Conservation (phyloP, 2,113 vertebrate genomes). For the Oryzias celebensis region DNA sequence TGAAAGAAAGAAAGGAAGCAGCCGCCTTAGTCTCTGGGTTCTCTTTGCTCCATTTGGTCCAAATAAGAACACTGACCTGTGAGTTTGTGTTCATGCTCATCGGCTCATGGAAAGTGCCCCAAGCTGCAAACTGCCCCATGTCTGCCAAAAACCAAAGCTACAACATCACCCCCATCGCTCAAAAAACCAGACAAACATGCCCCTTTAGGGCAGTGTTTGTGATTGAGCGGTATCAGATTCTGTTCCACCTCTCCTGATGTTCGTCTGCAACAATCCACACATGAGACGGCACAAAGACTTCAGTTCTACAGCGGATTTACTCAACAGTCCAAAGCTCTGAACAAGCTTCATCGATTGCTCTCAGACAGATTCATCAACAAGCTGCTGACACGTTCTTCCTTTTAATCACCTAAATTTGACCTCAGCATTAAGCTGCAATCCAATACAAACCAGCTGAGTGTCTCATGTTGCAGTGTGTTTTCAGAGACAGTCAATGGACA, state of each 20-base stretch:
- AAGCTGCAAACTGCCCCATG: slow-evolving; percentile 5
- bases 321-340: neutral
- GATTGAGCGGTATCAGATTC: slow-evolving; percentile 11
- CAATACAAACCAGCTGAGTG: neutral
- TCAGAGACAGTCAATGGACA: no score
- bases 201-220: slow-evolving; percentile 30
- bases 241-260: no score
- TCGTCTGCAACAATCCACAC: no score
- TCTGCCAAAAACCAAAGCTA: slow-evolving; percentile 18
- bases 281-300: neutral
- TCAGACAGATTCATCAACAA: slow-evolving; percentile 10
- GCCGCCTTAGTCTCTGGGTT: slow-evolving; percentile 10
- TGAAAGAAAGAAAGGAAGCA: slow-evolving; percentile 23
- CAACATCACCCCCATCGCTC: slow-evolving; percentile 7
- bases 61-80: slow-evolving; percentile 39
- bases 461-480: neutral
- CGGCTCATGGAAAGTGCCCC: slow-evolving; percentile 29
- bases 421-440: slow-evolving; percentile 16
- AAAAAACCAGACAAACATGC: slow-evolving; percentile 9
- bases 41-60: slow-evolving; percentile 39
- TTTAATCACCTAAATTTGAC: slow-evolving; percentile 39
- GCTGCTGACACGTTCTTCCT: slow-evolving; percentile 16
- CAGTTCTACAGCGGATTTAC: slow-evolving; percentile 26
- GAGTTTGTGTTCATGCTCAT: slow-evolving; percentile 12
- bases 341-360: slow-evolving; percentile 26